Base-by-base conservation (phyloP, 23 tunicate genomes). In the Botrylloides violaceus region DNA sequence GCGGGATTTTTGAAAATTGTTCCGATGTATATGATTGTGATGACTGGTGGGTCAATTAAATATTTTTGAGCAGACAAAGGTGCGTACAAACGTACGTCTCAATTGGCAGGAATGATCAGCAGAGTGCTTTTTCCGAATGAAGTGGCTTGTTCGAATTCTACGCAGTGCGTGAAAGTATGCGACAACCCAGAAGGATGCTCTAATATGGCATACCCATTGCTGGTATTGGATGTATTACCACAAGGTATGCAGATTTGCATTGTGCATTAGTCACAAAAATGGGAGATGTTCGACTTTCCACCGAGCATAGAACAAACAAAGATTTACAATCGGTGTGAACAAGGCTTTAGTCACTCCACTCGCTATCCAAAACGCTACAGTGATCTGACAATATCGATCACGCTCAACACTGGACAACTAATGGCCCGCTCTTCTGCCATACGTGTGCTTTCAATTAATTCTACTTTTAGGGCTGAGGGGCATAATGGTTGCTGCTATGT, bases 191-290 rank as follows among this genome's bases (percentile, higher is more conserved):
- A 73, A 59, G 98, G 91, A 23, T 91, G 98, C 61, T 79, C 92
- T 2, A 91, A 91, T 63, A 79, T 91, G 30, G 98, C 98, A 24
- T 91, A 91, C 74, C 98, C 98, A n/a, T 83, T 79, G 57, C 86
- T 91, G 12, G 92, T 91, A 20, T 27, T 91, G 26, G 79, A 85
- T 58, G 35, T 91, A 23, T 59, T 91, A 33, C 98, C 98, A 18
- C 75, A 48, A 27, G 98, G 98, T 83, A 70, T 29, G 71, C 9
- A 15, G 15, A 15, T 43, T 7, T 43, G 15, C 15, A 43, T 9
- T 7, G 53, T 43, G 15, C 53, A n/a, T n/a, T n/a, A n/a, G n/a
- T n/a, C n/a, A n/a, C n/a, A n/a, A n/a, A n/a, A n/a, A n/a, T n/a
- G n/a, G n/a, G n/a, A n/a, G n/a, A n/a, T n/a, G n/a, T n/a, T n/a